These are phyloP conservation scores for Hydrotaea diabolus DNA, from an alignment of 2,888 invertebrate genomes.

Conservation along the genomic window DNA sequence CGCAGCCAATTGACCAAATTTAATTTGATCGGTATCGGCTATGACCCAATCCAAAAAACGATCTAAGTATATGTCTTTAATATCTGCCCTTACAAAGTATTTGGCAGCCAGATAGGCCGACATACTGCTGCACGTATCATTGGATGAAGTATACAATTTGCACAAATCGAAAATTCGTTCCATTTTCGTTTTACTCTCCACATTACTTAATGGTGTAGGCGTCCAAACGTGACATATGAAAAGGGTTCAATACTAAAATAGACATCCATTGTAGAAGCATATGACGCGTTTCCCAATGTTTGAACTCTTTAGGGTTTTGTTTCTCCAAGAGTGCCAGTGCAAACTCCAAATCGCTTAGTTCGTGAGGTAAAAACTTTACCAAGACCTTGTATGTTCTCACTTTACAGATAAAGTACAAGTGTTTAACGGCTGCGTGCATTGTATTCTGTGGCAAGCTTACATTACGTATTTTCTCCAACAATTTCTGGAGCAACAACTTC, in stretches of 20 bases:
- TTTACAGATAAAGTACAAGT: conserved; percentile 91
- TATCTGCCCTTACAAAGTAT: conserved; percentile 90
- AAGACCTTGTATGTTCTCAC: conserved; percentile 96
- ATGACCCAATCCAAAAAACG: conserved; percentile 91
- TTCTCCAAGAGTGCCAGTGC: conserved; percentile 89
- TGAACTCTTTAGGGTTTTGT: conserved; percentile 88
- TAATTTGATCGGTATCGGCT: conserved; percentile 83
- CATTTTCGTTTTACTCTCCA: conserved; percentile 83
- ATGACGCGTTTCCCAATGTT: conserved; percentile 94
- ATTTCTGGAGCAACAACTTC: conserved; percentile 86
- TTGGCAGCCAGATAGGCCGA: conserved; percentile 93
- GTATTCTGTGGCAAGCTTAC: conserved; percentile 82
- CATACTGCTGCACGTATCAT: conserved; percentile 92
- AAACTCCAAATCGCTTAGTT: conserved; percentile 94
- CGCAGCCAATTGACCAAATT: conserved; percentile 89
- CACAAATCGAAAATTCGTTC: conserved; percentile 90
- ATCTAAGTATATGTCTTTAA: conserved; percentile 88
- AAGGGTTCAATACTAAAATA: conserved; percentile 97
- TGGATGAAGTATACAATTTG: conserved; percentile 88
- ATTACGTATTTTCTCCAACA: conserved; percentile 87
- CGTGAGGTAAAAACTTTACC: conserved; percentile 95
- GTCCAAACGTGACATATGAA: conserved; percentile 94
- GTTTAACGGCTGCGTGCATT: conserved; percentile 90
- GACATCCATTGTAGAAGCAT: conserved; percentile 88
- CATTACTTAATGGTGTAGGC: conserved; percentile 82